Evolutionary conservation across 1,140 invertebrate genomes (phyloP).

Genomic region (Coptotermes formosanus): DNA sequence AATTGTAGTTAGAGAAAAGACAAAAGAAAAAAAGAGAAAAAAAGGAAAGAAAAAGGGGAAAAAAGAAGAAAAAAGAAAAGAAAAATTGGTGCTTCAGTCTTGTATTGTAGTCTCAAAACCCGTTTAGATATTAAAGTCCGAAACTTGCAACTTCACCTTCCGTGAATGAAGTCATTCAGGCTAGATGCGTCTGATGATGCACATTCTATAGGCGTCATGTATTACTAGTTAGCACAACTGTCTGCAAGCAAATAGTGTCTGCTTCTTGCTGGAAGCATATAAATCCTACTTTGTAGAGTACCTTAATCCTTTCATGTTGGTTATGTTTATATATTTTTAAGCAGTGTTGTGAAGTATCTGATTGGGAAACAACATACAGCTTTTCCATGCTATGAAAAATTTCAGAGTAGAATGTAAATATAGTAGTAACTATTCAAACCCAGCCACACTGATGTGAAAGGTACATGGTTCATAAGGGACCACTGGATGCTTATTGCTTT

Average conservation of each 20-base stretch:
- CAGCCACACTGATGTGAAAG: neutral
- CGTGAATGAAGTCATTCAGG: neutral
- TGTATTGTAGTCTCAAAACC: constrained; percentile 15
- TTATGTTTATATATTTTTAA: neutral
- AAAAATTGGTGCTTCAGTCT: constrained; percentile 12
- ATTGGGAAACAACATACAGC: neutral
- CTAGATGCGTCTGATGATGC: neutral
- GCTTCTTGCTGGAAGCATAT: neutral
- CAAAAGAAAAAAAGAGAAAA: neutral
- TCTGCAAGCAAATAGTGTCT: neutral
- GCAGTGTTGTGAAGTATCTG: neutral
- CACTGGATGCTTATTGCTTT: neutral
- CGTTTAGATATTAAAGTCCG: neutral
- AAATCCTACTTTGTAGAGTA: neutral
- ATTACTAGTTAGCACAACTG: constrained; percentile 11
- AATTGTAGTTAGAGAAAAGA: constrained; percentile 17
- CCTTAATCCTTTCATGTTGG: neutral
- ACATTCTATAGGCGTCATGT: neutral
- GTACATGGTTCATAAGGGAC: neutral
- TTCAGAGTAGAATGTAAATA: neutral
- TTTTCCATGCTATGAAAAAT: neutral
- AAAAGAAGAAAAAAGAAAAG: constrained; percentile 22
- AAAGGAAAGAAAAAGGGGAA: neutral
- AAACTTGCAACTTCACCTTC: neutral
- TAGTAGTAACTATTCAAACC: neutral